Evolutionary conservation across 2,113 vertebrate species (phyloP).

Genomic region (Deroptyus accipitrinus): DNA sequence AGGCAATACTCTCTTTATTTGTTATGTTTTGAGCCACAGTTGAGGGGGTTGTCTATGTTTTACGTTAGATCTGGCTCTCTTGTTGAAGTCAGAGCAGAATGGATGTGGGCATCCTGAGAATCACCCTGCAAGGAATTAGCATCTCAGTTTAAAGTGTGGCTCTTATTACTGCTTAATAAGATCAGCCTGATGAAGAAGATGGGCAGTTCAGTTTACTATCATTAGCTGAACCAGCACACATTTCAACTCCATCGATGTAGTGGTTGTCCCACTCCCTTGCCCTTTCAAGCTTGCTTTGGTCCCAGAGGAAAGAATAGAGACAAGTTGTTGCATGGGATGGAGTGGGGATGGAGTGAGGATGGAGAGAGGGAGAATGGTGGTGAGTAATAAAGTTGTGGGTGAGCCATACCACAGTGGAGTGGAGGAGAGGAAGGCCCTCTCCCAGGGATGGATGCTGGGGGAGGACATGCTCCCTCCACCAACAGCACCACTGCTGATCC

Average conservation of each 20-base stretch:
- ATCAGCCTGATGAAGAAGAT: neutral
- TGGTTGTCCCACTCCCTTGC: neutral
- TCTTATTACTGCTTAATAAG: neutral
- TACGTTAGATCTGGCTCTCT: neutral
- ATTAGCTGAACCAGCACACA: accelerated
- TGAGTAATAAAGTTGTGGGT: neutral
- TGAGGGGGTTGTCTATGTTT: neutral
- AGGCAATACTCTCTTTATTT: neutral
- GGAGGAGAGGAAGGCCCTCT: neutral
- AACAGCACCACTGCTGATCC: accelerated
- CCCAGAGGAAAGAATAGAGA: neutral
- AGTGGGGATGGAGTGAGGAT: neutral
- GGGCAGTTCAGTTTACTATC: neutral
- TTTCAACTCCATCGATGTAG: accelerated
- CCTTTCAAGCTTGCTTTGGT: neutral
- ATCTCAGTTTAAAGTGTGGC: neutral
- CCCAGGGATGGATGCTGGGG: neutral
- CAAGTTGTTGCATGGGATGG: neutral
- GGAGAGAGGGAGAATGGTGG: neutral
- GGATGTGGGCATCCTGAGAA: neutral
- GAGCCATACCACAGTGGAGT: neutral
- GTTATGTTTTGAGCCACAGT: accelerated
- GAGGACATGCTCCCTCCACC: neutral
- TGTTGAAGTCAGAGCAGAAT: neutral
- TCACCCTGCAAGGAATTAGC: neutral